Conservation (phyloP, 37 sponge, comb jelly and placozoan species). For the Geodia barretti region DNA sequence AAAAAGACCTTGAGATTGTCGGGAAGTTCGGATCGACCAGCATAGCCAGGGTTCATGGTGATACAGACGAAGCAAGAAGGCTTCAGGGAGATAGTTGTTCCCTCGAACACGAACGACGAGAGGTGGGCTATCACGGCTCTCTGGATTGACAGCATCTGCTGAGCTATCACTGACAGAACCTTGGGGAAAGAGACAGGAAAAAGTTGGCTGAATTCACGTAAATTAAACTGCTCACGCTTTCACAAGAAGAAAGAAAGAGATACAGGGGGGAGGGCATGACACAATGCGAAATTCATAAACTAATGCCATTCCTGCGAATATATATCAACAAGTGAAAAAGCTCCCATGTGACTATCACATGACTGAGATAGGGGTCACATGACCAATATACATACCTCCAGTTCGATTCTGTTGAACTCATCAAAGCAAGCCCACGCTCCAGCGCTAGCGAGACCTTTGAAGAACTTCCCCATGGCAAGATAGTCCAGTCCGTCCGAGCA, state of each 20-base stretch:
- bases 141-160: slow-evolving; percentile 97
- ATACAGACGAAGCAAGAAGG: slow-evolving; percentile 94
- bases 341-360: not conserved
- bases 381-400: slow-evolving; percentile 53
- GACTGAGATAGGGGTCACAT: not conserved
- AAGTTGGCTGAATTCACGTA: no score
- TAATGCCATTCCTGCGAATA: slow-evolving; percentile 8
- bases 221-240: no score
- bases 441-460: slow-evolving; percentile 95
- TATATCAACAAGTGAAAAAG: not conserved
- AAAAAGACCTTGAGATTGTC: slow-evolving; percentile 92
- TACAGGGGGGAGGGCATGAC: not conserved
- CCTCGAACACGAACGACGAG: slow-evolving; percentile 92
- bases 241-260: no score
- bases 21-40: slow-evolving; percentile 97
- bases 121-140: slow-evolving; percentile 87
- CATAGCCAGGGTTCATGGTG: slow-evolving; percentile 99
- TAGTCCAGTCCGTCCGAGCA: slow-evolving; percentile 99
- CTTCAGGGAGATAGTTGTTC: slow-evolving; percentile 84
- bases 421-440: slow-evolving; percentile 99
- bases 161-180: slow-evolving; percentile 91
- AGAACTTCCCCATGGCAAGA: slow-evolving; percentile 99
- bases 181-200: slow-evolving; percentile 63
- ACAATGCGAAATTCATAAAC: slow-evolving; percentile 17
- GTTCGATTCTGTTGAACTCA: slow-evolving; percentile 97